Percentiles rank a stretch among this genome's conserved stretches.
These are phyloP conservation scores for Herpetotheres cachinnans DNA, from an alignment of 2,113 vertebrate genomes.

Conservation along the genomic window DNA sequence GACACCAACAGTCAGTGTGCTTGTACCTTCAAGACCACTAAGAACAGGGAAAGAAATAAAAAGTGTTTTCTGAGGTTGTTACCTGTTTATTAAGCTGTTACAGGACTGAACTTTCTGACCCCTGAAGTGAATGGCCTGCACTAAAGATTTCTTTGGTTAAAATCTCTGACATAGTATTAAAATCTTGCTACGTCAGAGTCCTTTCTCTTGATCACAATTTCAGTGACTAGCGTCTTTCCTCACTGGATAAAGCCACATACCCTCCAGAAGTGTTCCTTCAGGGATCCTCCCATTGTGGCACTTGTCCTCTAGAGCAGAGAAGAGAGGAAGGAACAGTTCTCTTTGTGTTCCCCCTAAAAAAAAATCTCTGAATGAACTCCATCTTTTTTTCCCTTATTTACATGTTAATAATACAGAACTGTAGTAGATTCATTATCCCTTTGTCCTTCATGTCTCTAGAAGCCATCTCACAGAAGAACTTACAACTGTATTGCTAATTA, in stretches of 20 bases:
- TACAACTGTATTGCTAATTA: background rate
- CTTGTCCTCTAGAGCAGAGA: background rate
- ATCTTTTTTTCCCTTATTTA: background rate
- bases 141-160: background rate
- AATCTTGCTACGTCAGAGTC: background rate
- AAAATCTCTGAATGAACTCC: background rate
- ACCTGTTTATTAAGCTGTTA: background rate
- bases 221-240: background rate
- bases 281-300: background rate
- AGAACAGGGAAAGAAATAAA: background rate
- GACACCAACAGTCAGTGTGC: background rate
- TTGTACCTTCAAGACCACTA: background rate
- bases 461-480: background rate
- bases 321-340: background rate
- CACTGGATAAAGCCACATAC: background rate
- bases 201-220: background rate
- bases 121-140: background rate
- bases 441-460: background rate
- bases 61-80: background rate
- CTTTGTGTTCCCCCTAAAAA: background rate
- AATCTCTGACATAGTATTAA: background rate
- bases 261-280: background rate
- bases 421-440: background rate
- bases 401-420: background rate
- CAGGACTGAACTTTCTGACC: background rate